Conservation (phyloP, 2,888 invertebrate genomes). For the Oscheius myriophilus region DNA sequence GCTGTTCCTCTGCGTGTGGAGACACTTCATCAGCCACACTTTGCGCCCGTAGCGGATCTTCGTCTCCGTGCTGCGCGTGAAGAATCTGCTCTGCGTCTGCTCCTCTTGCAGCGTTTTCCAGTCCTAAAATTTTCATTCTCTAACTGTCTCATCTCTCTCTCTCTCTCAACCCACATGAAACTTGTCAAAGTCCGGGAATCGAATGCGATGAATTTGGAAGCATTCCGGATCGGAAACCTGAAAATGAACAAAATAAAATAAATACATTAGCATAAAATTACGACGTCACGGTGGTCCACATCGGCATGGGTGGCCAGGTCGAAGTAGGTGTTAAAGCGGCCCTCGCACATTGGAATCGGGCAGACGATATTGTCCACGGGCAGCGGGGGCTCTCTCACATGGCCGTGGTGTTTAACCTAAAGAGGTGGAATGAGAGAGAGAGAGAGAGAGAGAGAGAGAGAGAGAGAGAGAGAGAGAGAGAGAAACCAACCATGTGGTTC, state of each 20-base stretch:
- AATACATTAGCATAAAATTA: slow-evolving; percentile 1
- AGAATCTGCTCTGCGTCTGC: slow-evolving; percentile 13
- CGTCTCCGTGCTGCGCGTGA: slow-evolving; percentile 27
- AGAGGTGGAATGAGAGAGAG: background rate
- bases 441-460: background rate
- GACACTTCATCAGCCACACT: slow-evolving; percentile 27
- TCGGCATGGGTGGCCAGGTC: slow-evolving; percentile 45
- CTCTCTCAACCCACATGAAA: slow-evolving; percentile 14
- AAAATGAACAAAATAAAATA: background rate
- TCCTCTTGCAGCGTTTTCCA: slow-evolving; percentile 23
- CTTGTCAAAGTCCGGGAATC: slow-evolving; percentile 14
- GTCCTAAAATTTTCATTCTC: slow-evolving; percentile 4
- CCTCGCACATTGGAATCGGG: slow-evolving; percentile 11
- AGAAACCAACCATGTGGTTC: slow-evolving; percentile 14
- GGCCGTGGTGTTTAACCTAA: slow-evolving; percentile 14
- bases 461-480: background rate
- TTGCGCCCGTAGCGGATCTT: slow-evolving; percentile 25
- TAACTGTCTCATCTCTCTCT: background rate
- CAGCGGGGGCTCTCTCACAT: background rate
- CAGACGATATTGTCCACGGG: slow-evolving; percentile 18
- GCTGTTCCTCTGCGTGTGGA: slow-evolving; percentile 27
- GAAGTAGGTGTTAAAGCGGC: slow-evolving; percentile 36
- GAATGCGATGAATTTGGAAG: slow-evolving; percentile 20
- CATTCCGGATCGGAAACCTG: slow-evolving; percentile 14
- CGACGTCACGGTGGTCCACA: slow-evolving; percentile 34